These are phyloP conservation scores for Calidris pugnax DNA, from an alignment of 2,113 vertebrate species.

Conservation along the genomic window DNA sequence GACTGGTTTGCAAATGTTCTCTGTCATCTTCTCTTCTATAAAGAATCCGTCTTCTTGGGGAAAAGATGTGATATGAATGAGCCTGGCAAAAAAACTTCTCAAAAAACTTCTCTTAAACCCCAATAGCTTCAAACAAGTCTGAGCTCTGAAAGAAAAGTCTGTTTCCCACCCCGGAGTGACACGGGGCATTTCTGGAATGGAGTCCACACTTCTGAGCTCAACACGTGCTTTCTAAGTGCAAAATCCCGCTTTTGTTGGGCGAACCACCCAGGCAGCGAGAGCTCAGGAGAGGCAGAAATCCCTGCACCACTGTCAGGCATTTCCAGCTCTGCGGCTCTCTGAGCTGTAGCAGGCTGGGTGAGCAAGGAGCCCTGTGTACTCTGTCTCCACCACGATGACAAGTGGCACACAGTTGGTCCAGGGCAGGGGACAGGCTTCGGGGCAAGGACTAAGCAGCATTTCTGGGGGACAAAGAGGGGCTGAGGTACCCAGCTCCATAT, in stretches of 20 bases:
- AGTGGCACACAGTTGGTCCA: not conserved
- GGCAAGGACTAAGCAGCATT: not conserved
- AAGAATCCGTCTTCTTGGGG: not conserved
- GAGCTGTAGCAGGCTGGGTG: not conserved
- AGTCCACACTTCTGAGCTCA: not conserved
- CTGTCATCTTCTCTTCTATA: not conserved
- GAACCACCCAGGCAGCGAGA: not conserved
- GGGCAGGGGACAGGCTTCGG: not conserved
- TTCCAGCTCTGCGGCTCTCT: not conserved
- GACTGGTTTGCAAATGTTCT: conserved; percentile 5
- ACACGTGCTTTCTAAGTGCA: fast-evolving
- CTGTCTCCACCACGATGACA: fast-evolving
- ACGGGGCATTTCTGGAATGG: not conserved
- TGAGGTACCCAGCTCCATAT: not conserved
- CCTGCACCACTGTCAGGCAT: fast-evolving
- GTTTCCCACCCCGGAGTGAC: not conserved
- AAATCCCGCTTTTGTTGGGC: not conserved
- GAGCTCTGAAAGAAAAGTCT: not conserved
- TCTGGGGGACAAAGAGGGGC: not conserved
- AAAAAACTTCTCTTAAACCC: not conserved
- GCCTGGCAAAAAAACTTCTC: not conserved
- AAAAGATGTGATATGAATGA: not conserved
- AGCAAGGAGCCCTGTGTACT: not conserved
- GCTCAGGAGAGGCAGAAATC: not conserved
- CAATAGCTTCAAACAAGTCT: not conserved